These are phyloP conservation scores for Eulemur rubriventer DNA, from an alignment of 2,797 vertebrate species.

Conservation along the genomic window DNA sequence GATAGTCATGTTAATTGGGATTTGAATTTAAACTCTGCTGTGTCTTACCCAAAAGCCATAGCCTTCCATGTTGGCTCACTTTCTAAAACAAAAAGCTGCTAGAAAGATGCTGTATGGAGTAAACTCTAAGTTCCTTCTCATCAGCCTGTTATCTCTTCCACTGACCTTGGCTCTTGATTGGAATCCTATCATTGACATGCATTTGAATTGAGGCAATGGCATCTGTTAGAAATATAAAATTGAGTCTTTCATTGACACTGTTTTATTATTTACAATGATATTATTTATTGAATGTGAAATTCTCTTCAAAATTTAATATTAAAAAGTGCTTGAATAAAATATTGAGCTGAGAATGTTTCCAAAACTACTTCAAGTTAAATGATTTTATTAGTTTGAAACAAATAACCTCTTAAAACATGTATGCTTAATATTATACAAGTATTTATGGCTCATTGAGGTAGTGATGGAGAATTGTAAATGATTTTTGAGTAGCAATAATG, in stretches of 20 bases:
- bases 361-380: not conserved
- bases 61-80: not conserved
- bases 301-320: not conserved
- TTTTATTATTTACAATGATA: not conserved
- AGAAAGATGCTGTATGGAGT: fast-evolving
- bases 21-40: not conserved
- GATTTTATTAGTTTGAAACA: not conserved
- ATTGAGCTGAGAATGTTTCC: not conserved
- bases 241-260: not conserved
- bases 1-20: not conserved
- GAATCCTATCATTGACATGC: not conserved
- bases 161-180: not conserved
- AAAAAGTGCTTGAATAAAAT: not conserved
- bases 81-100: not conserved
- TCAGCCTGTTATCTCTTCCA: not conserved
- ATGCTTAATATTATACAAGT: not conserved
- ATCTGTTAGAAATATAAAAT: not conserved
- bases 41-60: not conserved
- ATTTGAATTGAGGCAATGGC: not conserved
- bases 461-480: not conserved
- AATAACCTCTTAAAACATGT: not conserved
- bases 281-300: not conserved
- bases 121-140: not conserved
- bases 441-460: not conserved
- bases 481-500: not conserved